Evolutionary conservation across 2,797 vertebrate species (phyloP).

Genomic region (Hippocampus kuda): DNA sequence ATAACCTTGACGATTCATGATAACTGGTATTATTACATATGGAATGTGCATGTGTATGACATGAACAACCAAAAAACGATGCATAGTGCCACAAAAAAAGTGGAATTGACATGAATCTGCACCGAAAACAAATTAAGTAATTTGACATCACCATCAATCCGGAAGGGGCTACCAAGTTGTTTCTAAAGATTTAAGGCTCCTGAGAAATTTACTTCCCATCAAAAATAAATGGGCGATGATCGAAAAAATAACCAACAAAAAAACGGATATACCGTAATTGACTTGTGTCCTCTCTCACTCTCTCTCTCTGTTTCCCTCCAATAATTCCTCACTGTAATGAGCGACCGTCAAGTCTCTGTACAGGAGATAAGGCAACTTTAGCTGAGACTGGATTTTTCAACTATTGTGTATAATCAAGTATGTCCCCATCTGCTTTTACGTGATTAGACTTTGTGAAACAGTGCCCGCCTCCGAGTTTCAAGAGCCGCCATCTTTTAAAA

Average conservation of each 20-base stretch:
- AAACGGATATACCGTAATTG: background rate
- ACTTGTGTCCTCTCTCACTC: background rate
- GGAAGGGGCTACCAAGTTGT: background rate
- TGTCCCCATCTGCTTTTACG: slow-evolving; percentile 26
- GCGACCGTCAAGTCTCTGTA: background rate
- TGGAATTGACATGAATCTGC: too few species aligned
- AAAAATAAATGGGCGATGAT: background rate
- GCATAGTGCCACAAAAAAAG: background rate
- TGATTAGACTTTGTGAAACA: slow-evolving; percentile 32
- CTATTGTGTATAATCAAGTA: slow-evolving; percentile 21
- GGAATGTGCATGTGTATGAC: background rate
- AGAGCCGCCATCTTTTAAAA: slow-evolving; percentile 33
- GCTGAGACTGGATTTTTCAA: slow-evolving; percentile 12
- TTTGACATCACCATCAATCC: background rate
- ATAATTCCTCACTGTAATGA: slow-evolving; percentile 3
- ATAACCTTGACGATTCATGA: background rate
- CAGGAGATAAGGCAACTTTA: slow-evolving; percentile 12
- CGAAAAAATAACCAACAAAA: background rate
- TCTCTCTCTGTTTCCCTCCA: background rate
- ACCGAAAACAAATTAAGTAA: too few species aligned
- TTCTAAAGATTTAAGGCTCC: background rate
- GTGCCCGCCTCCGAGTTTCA: slow-evolving; percentile 13
- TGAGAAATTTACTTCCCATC: background rate
- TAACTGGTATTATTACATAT: background rate
- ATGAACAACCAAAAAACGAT: background rate